Evolutionary conservation across 2,888 invertebrate genomes (phyloP).

Genomic region (Sesia apiformis): DNA sequence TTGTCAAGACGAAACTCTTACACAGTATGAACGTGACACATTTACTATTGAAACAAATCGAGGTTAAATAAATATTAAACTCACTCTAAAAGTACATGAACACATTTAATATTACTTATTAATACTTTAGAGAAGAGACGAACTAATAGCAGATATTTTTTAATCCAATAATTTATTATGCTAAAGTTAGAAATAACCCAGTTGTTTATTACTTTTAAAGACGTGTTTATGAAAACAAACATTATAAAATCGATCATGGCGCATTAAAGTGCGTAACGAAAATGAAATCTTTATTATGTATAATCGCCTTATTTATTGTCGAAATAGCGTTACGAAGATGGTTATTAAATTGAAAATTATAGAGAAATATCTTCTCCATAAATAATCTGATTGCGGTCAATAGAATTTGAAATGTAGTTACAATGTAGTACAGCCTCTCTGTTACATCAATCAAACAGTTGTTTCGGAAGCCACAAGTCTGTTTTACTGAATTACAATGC

Average conservation of each 20-base stretch:
- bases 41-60: slow-evolving; percentile 32
- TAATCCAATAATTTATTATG: slow-evolving; percentile 40
- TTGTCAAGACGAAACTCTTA: slow-evolving; percentile 42
- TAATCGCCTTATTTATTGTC: slow-evolving; percentile 43
- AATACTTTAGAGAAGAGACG: too few relatives aligned
- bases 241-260: slow-evolving; percentile 30
- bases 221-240: slow-evolving; percentile 45
- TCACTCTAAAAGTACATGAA: slow-evolving; percentile 19
- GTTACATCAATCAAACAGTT: not conserved
- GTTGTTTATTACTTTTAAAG: slow-evolving; percentile 24
- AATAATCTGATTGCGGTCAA: slow-evolving; percentile 5
- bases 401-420: slow-evolving; percentile 1
- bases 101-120: slow-evolving; percentile 15
- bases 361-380: slow-evolving; percentile 13
- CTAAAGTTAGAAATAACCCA: slow-evolving; percentile 34
- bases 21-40: slow-evolving; percentile 40
- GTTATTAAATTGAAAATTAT: slow-evolving; percentile 25
- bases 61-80: slow-evolving; percentile 37
- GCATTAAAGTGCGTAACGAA: slow-evolving; percentile 24
- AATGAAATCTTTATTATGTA: slow-evolving; percentile 35
- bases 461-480: not conserved
- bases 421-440: not conserved
- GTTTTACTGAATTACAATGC: not conserved
- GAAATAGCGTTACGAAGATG: slow-evolving; percentile 26
- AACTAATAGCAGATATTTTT: slow-evolving; percentile 17